These are phyloP conservation scores for Paradisaea rubra DNA, from an alignment of 2,113 vertebrate genomes.

Conservation along the genomic window DNA sequence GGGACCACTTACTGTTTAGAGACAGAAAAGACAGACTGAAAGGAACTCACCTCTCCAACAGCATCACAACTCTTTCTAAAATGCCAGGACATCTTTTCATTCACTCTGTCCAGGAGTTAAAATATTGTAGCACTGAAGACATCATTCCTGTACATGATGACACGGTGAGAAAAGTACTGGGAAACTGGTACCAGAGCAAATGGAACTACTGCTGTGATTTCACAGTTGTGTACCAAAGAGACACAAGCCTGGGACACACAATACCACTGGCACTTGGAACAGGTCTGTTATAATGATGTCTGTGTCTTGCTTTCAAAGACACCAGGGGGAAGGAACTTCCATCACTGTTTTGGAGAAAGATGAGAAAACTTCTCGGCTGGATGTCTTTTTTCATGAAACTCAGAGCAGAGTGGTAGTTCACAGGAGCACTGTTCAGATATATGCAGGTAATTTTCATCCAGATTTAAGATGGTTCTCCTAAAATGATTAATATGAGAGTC, in stretches of 20 bases:
- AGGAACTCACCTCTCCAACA: neutral
- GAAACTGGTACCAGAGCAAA: neutral
- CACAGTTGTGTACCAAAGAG: neutral
- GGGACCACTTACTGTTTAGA: neutral
- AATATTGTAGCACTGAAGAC: neutral
- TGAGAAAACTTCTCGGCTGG: neutral
- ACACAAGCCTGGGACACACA: neutral
- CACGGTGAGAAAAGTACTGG: neutral
- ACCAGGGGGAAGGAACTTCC: slow-evolving; percentile 6
- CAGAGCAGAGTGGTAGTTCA: neutral
- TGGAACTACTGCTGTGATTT: neutral
- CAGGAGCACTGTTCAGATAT: neutral
- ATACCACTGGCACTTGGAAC: neutral
- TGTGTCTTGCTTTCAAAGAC: slow-evolving; percentile 9
- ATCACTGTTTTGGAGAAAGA: neutral
- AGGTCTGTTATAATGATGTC: neutral
- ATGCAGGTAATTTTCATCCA: neutral
- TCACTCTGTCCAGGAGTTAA: neutral
- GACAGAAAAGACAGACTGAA: neutral
- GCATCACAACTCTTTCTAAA: neutral
- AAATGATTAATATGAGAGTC: neutral
- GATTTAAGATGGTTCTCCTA: neutral
- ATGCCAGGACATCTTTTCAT: neutral
- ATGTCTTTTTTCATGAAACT: slow-evolving; percentile 20
- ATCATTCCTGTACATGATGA: neutral